Conservation (phyloP, 2,888 invertebrate species). For the Aspidapion aeneum region DNA sequence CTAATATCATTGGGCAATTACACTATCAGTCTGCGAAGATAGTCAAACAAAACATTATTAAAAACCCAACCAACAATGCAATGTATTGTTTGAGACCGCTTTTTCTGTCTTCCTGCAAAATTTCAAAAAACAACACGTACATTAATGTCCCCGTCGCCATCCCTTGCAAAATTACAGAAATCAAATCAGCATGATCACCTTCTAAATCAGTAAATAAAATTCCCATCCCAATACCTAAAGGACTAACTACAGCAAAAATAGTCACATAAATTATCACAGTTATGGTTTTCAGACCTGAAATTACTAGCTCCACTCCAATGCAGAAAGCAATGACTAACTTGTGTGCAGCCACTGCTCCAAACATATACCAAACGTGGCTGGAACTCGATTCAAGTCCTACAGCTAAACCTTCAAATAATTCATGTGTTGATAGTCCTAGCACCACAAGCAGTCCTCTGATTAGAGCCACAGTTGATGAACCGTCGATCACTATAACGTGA, state of each 20-base stretch:
- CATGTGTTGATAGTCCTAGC: slow-evolving; percentile 79
- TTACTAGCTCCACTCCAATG: slow-evolving; percentile 78
- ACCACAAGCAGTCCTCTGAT: slow-evolving; percentile 76
- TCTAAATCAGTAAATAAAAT: slow-evolving; percentile 60
- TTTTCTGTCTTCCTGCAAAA: slow-evolving; percentile 60
- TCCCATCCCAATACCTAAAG: slow-evolving; percentile 74
- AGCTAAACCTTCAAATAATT: slow-evolving; percentile 81
- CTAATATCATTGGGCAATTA: too few relatives aligned
- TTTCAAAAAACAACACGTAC: slow-evolving; percentile 97
- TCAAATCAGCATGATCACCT: slow-evolving; percentile 57
- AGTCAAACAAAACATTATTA: slow-evolving; percentile 76
- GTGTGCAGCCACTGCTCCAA: slow-evolving; percentile 79
- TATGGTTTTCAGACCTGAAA: slow-evolving; percentile 61
- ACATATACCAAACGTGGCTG: slow-evolving; percentile 70
- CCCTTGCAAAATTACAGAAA: slow-evolving; percentile 71
- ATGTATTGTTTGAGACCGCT: slow-evolving; percentile 63
- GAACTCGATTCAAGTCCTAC: slow-evolving; percentile 70
- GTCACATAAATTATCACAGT: slow-evolving; percentile 65
- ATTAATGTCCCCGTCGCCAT: slow-evolving; percentile 89
- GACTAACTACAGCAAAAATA: slow-evolving; percentile 76
- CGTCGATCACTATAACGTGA: slow-evolving; percentile 32
- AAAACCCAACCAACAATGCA: slow-evolving; percentile 66
- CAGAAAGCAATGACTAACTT: slow-evolving; percentile 87
- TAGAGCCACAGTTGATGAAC: slow-evolving; percentile 39
- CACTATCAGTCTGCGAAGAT: too few relatives aligned